Percentiles rank a stretch among this genome's conserved stretches.
These are phyloP conservation scores for Rhagium mordax DNA, from an alignment of 2,888 invertebrate species.

Conservation along the genomic window DNA sequence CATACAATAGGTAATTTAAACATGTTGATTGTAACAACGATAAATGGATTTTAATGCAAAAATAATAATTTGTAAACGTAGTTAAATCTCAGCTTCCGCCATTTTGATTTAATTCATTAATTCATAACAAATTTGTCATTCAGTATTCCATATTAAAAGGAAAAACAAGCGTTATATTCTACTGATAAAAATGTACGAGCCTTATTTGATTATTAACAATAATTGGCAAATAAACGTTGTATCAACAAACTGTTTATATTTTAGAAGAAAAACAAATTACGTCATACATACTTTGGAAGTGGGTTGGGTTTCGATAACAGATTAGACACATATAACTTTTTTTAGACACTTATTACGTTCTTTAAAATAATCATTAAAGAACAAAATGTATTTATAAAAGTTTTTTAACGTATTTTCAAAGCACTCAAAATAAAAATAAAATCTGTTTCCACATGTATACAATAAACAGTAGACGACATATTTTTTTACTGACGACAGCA, in stretches of 20 bases:
- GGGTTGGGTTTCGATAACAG: slow-evolving; percentile 38
- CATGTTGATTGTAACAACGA: no score
- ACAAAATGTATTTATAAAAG: neutral
- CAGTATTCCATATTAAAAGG: neutral
- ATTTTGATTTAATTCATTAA: slow-evolving; percentile 39
- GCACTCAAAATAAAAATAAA: neutral
- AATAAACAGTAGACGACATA: slow-evolving; percentile 16
- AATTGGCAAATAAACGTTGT: slow-evolving; percentile 16
- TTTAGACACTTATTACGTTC: neutral
- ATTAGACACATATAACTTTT: slow-evolving; percentile 10
- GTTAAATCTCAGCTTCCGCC: slow-evolving; percentile 18
- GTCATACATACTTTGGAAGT: slow-evolving; percentile 48
- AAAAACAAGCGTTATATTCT: neutral
- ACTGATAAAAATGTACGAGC: slow-evolving; percentile 3
- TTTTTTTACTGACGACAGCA: neutral
- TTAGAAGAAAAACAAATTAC: slow-evolving; percentile 50
- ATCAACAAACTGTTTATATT: slow-evolving; percentile 27
- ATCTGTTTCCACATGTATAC: slow-evolving; percentile 7
- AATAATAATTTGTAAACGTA: slow-evolving; percentile 20
- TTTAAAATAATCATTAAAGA: neutral
- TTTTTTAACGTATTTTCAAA: neutral
- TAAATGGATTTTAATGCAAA: neutral
- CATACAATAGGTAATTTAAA: no score
- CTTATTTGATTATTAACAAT: slow-evolving; percentile 10
- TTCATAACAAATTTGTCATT: slow-evolving; percentile 16